Conservation (phyloP, 1,140 invertebrate species). For the Drosophila erecta region DNA sequence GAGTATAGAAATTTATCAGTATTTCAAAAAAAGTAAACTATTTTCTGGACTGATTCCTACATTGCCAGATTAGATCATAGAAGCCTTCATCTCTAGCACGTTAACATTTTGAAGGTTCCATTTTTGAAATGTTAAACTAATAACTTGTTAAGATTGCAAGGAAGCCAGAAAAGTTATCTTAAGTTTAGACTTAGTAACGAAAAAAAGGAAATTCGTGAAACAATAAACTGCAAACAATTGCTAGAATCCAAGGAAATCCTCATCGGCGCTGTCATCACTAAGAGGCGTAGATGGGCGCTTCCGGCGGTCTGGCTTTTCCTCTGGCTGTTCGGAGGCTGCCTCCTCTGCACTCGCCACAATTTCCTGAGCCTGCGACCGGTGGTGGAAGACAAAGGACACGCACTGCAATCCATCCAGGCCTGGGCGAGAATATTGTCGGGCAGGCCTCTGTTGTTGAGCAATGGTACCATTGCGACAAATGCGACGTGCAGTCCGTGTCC, state of each 20-base stretch:
- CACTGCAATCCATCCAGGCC: slow-evolving; percentile 92
- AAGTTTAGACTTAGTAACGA: slow-evolving; percentile 21
- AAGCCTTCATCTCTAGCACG: slow-evolving; percentile 27
- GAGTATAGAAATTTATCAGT: slow-evolving; percentile 21
- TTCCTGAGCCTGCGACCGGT: slow-evolving; percentile 88
- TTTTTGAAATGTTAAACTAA: slow-evolving; percentile 38
- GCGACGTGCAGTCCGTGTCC: slow-evolving; percentile 96
- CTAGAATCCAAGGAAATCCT: slow-evolving; percentile 66
- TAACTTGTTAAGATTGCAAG: slow-evolving; percentile 31
- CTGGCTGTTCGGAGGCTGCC: background rate
- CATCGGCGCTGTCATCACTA: slow-evolving; percentile 51
- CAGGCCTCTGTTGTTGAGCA: slow-evolving; percentile 93
- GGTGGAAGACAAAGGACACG: slow-evolving; percentile 98
- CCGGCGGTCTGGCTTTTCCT: background rate
- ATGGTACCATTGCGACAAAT: slow-evolving; percentile 98
- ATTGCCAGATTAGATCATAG: slow-evolving; percentile 5
- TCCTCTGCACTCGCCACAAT: slow-evolving; percentile 19
- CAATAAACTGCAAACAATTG: slow-evolving; percentile 49
- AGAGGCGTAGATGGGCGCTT: slow-evolving; percentile 17
- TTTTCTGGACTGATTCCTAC: slow-evolving; percentile 1
- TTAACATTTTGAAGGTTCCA: slow-evolving; percentile 30
- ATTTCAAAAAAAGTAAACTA: slow-evolving; percentile 27
- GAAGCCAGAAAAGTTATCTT: slow-evolving; percentile 7
- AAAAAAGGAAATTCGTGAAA: slow-evolving; percentile 45
- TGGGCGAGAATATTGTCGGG: slow-evolving; percentile 94